These are phyloP conservation scores for Chymomyza caudatula DNA, from an alignment of 2,888 invertebrate genomes.

Conservation along the genomic window DNA sequence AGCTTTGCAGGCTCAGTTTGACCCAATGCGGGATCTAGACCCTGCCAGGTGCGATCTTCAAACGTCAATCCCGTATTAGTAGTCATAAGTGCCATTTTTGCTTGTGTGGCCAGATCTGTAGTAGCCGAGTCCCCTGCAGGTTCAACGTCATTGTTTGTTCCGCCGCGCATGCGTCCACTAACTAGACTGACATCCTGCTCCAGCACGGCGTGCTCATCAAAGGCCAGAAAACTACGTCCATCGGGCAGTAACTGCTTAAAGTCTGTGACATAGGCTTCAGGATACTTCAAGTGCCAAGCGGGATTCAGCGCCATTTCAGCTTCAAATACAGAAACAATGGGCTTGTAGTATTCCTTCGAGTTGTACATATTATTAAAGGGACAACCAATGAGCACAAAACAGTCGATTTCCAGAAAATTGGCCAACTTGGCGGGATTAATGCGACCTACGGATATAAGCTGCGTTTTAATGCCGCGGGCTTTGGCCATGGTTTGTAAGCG, in stretches of 20 bases:
- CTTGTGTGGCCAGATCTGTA: constrained; percentile 68
- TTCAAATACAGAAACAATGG: constrained; percentile 94
- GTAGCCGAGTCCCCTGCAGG: constrained; percentile 35
- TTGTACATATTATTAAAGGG: constrained; percentile 92
- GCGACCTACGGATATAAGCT: constrained; percentile 95
- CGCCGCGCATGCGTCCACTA: constrained; percentile 83
- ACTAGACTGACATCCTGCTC: constrained; percentile 86
- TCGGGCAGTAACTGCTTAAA: constrained; percentile 86
- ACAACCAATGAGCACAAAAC: constrained; percentile 94
- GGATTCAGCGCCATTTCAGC: constrained; percentile 89
- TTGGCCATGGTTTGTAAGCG: constrained; percentile 86
- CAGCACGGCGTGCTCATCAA: constrained; percentile 78
- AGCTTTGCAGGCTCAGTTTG: constrained; percentile 84
- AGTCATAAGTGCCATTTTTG: constrained; percentile 73
- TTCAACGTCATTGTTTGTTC: constrained; percentile 28
- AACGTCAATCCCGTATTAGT: constrained; percentile 69
- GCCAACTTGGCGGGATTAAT: constrained; percentile 96
- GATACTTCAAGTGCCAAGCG: constrained; percentile 78
- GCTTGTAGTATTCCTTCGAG: constrained; percentile 91
- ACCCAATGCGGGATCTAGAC: constrained; percentile 89
- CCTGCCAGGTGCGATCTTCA: constrained; percentile 87
- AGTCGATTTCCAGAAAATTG: constrained; percentile 93
- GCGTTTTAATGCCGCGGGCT: constrained; percentile 89
- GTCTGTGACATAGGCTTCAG: constrained; percentile 84
- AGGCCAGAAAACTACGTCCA: constrained; percentile 79